Conservation (phyloP, 2,113 vertebrate species). For the Rhinoptilus africanus region DNA sequence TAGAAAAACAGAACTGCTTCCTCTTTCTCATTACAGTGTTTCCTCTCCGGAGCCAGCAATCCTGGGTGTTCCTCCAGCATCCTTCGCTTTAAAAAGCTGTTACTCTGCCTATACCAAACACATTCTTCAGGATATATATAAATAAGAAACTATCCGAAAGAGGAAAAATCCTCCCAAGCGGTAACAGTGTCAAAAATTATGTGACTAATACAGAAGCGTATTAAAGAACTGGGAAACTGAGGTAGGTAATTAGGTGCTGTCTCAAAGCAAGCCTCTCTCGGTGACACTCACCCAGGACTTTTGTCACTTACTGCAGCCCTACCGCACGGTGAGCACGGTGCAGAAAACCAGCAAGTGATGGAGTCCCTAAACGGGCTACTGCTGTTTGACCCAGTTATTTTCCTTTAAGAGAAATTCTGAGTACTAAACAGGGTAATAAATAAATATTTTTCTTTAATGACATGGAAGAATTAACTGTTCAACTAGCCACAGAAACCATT, state of each 20-base stretch:
- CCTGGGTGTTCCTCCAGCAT: slow-evolving; percentile 52
- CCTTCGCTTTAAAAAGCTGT: slow-evolving; percentile 21
- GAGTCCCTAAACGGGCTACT: background rate
- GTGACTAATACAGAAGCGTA: background rate
- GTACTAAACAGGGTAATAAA: background rate
- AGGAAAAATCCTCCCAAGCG: background rate
- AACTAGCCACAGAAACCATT: background rate
- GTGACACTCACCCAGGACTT: background rate
- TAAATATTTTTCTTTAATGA: background rate
- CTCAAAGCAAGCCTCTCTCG: background rate
- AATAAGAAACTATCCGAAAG: background rate
- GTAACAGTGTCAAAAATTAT: background rate
- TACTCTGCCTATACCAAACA: background rate
- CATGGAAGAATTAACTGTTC: background rate
- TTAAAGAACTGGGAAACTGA: background rate
- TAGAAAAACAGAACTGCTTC: slow-evolving; percentile 48
- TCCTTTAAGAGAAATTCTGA: background rate
- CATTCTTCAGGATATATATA: background rate
- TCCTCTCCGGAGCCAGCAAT: slow-evolving; percentile 60
- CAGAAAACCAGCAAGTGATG: background rate
- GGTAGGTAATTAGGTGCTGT: background rate
- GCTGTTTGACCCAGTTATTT: background rate
- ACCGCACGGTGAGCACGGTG: accelerated
- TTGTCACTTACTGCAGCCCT: background rate
- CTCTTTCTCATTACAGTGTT: slow-evolving; percentile 58